Evolutionary conservation across 1,140 invertebrate genomes (phyloP).

Genomic region (Drosophila nebulosa): DNA sequence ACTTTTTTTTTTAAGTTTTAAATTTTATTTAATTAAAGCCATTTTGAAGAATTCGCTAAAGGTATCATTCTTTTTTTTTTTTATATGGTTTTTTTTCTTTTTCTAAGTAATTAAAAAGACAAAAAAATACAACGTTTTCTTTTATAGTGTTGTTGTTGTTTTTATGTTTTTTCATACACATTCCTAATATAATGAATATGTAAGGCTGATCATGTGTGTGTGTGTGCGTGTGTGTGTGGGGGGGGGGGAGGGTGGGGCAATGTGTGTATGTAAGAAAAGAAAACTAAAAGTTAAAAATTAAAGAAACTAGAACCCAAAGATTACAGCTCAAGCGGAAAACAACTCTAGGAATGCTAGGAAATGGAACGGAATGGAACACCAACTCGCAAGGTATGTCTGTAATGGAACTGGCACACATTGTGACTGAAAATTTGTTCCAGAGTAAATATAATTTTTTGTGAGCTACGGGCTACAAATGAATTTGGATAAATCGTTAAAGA

Average conservation of each 20-base stretch:
- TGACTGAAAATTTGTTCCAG: too few species aligned
- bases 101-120: slow-evolving; percentile 12
- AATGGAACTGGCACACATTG: too few species aligned
- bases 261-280: not conserved
- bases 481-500: too few species aligned
- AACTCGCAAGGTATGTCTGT: too few species aligned
- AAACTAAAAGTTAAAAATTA: not conserved
- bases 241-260: not conserved
- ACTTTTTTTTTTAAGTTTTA: slow-evolving; percentile 29
- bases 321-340: not conserved
- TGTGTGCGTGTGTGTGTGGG: not conserved
- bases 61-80: slow-evolving; percentile 43
- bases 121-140: slow-evolving; percentile 4
- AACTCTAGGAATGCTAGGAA: not conserved
- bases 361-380: not conserved
- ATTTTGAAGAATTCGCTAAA: slow-evolving; percentile 76
- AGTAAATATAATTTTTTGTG: too few species aligned
- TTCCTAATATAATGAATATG: slow-evolving; percentile 8
- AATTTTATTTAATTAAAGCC: slow-evolving; percentile 76
- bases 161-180: not conserved
- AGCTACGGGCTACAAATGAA: too few species aligned
- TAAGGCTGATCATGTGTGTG: slow-evolving; percentile 11
- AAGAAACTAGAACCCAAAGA: not conserved
- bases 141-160: not conserved
- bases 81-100: slow-evolving; percentile 10